Conservation (phyloP, 2,113 vertebrate species). For the Myodes glareolus region DNA sequence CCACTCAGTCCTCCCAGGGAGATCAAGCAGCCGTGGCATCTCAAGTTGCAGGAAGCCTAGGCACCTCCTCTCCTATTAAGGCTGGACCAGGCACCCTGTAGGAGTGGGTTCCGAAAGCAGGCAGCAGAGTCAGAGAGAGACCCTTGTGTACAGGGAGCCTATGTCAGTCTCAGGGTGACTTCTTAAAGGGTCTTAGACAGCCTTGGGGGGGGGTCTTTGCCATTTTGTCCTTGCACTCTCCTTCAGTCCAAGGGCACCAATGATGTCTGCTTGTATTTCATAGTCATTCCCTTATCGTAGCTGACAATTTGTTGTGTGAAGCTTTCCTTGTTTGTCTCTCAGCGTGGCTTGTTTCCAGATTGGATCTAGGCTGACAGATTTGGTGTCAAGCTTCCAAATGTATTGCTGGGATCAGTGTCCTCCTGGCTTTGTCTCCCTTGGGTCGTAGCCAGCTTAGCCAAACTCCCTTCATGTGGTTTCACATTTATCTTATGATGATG, state of each 20-base stretch:
- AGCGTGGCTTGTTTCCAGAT: neutral
- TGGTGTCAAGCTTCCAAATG: conserved; percentile 2
- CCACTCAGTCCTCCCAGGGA: neutral
- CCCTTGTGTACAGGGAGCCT: neutral
- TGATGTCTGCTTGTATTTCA: neutral
- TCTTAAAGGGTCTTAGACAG: neutral
- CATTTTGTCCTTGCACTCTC: neutral
- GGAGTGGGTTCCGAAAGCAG: neutral
- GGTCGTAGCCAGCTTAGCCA: neutral
- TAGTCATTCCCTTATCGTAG: neutral
- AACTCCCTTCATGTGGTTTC: neutral
- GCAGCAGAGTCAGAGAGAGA: neutral
- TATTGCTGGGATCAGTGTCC: neutral
- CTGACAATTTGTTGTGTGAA: neutral
- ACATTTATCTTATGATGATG: neutral
- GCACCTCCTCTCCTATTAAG: neutral
- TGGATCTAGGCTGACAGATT: neutral
- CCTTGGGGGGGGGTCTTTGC: neutral
- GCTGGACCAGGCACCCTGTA: neutral
- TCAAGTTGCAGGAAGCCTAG: neutral
- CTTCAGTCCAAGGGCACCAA: neutral
- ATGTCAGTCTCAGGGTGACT: neutral
- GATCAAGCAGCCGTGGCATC: neutral
- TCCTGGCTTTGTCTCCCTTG: neutral
- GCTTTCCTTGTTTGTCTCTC: neutral